Percentiles rank a stretch among this genome's conserved stretches.
Evolutionary conservation across 2,797 vertebrate genomes (phyloP).

Genomic region (Squalus acanthias): DNA sequence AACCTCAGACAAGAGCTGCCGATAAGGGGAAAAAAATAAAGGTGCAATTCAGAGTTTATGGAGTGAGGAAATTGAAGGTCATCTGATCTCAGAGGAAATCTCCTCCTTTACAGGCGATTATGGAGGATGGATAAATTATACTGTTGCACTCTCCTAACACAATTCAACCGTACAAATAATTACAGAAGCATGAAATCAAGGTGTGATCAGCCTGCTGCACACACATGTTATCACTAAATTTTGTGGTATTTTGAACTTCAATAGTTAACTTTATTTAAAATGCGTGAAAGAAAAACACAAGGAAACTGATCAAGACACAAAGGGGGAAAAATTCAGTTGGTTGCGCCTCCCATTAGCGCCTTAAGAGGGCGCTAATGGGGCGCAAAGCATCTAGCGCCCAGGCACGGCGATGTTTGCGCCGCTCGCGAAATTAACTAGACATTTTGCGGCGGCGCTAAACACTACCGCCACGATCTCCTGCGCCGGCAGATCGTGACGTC

Average conservation of each 20-base stretch:
- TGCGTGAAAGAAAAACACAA: background rate
- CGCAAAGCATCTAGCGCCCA: no score
- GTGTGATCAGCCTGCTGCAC: background rate
- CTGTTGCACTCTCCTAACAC: background rate
- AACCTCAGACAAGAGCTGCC: background rate
- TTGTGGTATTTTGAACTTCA: background rate
- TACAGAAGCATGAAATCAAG: background rate
- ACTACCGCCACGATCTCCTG: no score
- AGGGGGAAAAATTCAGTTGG: no score
- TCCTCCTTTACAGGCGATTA: background rate
- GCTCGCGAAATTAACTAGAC: no score
- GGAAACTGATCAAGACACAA: background rate
- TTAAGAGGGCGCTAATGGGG: no score
- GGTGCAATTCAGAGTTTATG: background rate
- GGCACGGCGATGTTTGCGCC: no score
- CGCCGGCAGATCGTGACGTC: no score
- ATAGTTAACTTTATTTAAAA: background rate
- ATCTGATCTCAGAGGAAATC: background rate
- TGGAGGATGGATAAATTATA: background rate
- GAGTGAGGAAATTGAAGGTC: background rate
- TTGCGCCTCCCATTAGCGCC: no score
- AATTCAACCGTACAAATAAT: background rate
- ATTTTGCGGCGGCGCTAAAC: no score
- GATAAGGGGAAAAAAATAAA: background rate
- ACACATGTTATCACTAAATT: background rate